A percentile compares a stretch with the other conserved stretches of the same genome.
These are phyloP conservation scores for Eubucco bourcierii DNA, from an alignment of 2,113 vertebrate species.

Conservation along the genomic window DNA sequence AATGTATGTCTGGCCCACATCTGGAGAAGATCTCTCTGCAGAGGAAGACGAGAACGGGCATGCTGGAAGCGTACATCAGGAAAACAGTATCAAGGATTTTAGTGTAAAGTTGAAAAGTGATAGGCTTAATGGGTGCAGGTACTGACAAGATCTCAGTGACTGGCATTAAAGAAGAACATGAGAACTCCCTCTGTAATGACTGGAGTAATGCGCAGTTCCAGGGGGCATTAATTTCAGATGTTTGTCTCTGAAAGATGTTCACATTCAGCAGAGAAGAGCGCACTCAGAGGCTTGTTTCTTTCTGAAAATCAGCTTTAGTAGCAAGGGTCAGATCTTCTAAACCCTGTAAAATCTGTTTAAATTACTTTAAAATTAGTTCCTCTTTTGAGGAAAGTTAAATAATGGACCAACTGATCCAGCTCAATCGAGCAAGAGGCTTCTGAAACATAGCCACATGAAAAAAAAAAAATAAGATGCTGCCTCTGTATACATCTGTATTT, in stretches of 20 bases:
- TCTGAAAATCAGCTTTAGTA: not conserved
- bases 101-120: slow-evolving; percentile 57
- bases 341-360: not conserved
- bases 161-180: slow-evolving; percentile 5
- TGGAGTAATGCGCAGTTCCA: not conserved
- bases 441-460: not conserved
- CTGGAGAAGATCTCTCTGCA: not conserved
- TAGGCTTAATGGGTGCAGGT: slow-evolving; percentile 56
- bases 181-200: slow-evolving; percentile 2
- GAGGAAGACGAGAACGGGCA: slow-evolving; percentile 23
- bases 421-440: not conserved
- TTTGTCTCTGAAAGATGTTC: slow-evolving; percentile 5
- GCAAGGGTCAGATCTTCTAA: not conserved
- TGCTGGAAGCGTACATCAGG: slow-evolving; percentile 2
- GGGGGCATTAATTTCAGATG: slow-evolving; percentile 23
- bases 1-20: not conserved
- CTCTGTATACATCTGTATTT: not conserved
- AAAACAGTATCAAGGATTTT: slow-evolving; percentile 51
- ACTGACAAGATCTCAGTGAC: slow-evolving; percentile 43
- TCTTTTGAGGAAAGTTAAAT: not conserved
- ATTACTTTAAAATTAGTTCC: not conserved
- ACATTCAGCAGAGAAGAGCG: not conserved
- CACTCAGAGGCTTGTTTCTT: not conserved
- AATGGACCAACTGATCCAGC: not conserved
- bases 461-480: not conserved